These are phyloP conservation scores for Strix occidentalis DNA, from an alignment of 2,797 vertebrate species.

Conservation along the genomic window DNA sequence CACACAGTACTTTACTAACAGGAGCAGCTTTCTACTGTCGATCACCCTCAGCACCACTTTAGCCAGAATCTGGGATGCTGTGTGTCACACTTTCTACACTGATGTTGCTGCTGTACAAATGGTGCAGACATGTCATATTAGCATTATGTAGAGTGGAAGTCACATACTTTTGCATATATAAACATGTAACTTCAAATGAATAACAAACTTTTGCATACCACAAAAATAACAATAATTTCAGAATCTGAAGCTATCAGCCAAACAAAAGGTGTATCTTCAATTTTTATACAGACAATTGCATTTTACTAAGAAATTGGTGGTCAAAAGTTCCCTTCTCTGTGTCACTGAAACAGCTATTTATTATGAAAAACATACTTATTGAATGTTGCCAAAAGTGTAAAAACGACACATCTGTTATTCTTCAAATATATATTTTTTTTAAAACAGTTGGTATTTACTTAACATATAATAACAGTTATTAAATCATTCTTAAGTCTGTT, in stretches of 20 bases:
- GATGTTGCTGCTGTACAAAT: neutral
- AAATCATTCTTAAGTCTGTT: slow-evolving; percentile 7
- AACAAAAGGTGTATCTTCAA: neutral
- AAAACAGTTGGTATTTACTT: slow-evolving; percentile 36
- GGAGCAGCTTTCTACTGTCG: neutral
- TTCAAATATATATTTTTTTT: slow-evolving; percentile 14
- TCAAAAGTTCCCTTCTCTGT: neutral
- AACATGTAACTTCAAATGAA: neutral
- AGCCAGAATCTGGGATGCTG: neutral
- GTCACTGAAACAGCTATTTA: neutral
- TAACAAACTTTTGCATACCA: neutral
- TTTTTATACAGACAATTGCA: neutral
- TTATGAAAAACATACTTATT: neutral
- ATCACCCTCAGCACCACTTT: neutral
- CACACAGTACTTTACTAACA: neutral
- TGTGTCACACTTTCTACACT: neutral
- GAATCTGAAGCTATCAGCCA: neutral
- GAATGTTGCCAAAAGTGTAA: neutral
- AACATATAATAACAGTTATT: slow-evolving; percentile 5
- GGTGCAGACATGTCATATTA: neutral
- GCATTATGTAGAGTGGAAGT: neutral
- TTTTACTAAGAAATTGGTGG: neutral
- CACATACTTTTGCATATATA: neutral
- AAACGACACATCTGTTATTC: slow-evolving; percentile 29
- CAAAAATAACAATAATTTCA: neutral